A percentile compares a stretch with the other conserved stretches of the same genome.
Evolutionary conservation across 30 jellyfish, hydroid and myxozoan species (phyloP).

Genomic region (Rhopilema esculentum): DNA sequence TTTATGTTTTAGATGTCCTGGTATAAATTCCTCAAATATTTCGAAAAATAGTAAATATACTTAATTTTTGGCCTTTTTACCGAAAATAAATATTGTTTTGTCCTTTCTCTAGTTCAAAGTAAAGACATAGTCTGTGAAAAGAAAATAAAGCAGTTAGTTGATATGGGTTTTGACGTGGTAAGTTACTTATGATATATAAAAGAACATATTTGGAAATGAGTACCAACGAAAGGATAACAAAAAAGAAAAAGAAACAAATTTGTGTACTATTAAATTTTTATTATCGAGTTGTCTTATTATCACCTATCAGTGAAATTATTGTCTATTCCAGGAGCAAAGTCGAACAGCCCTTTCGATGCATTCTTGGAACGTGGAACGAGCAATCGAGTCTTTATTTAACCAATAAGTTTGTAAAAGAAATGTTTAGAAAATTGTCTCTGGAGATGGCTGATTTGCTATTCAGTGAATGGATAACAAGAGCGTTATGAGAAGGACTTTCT

Average conservation of each 20-base stretch:
- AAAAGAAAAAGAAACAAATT: no score
- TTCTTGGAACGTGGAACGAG: constrained; percentile 91
- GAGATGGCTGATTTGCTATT: neutral
- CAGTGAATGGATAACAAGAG: neutral
- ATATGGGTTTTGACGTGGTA: constrained; percentile 96
- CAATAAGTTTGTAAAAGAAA: constrained; percentile 18
- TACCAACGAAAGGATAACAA: no score
- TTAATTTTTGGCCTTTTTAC: no score
- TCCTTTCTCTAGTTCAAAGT: constrained; percentile 37
- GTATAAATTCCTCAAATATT: no score
- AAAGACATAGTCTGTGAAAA: constrained; percentile 69
- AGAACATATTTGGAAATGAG: neutral
- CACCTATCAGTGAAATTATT: no score
- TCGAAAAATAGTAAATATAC: no score
- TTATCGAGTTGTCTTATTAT: no score
- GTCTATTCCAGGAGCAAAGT: constrained; percentile 73
- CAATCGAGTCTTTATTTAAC: constrained; percentile 87
- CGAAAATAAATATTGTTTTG: no score
- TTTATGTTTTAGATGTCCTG: no score
- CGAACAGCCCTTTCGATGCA: constrained; percentile 91
- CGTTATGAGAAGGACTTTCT: neutral
- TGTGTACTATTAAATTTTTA: no score
- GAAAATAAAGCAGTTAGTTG: constrained; percentile 81
- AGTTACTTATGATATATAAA: neutral
- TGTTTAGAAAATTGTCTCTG: neutral